phyloP scores from a whole-genome alignment of 2,797 vertebrate genomes.

The Cheirogaleus major region DNA sequence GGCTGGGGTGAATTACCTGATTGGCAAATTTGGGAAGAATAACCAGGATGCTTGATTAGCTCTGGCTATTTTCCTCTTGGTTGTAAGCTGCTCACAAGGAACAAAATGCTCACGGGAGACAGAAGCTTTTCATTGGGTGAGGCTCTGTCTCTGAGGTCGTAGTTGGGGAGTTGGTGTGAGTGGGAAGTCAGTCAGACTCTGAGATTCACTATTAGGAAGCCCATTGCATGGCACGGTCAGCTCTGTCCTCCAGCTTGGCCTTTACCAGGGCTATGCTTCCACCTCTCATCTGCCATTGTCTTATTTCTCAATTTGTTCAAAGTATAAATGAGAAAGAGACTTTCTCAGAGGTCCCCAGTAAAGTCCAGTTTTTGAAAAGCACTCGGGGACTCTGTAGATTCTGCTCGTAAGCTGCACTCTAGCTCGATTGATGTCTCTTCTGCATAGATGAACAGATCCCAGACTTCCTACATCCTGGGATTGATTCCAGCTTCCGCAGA shows the following conservation, averaged over 20 bases:
- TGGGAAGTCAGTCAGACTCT: not conserved
- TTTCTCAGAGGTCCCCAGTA: not conserved
- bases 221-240: not conserved
- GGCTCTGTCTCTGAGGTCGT: not conserved
- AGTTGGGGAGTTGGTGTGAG: not conserved
- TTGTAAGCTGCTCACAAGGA: not conserved
- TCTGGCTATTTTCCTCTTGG: not conserved
- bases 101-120: not conserved
- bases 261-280: not conserved
- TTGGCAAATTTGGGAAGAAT: not conserved
- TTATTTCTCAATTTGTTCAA: not conserved
- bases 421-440: not conserved
- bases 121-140: not conserved
- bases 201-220: not conserved
- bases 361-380: not conserved
- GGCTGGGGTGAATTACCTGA: not conserved
- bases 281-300: not conserved
- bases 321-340: not conserved
- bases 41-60: not conserved
- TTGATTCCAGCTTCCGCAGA: not conserved
- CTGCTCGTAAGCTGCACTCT: not conserved
- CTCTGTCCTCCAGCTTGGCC: not conserved
- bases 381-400: not conserved
- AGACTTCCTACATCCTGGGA: not conserved
- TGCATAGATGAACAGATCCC: not conserved